Evolutionary conservation across 2,113 vertebrate species (phyloP), one percentile per base, ranked within the genome.

Genomic region (Petrocephalus microphthalmus): DNA sequence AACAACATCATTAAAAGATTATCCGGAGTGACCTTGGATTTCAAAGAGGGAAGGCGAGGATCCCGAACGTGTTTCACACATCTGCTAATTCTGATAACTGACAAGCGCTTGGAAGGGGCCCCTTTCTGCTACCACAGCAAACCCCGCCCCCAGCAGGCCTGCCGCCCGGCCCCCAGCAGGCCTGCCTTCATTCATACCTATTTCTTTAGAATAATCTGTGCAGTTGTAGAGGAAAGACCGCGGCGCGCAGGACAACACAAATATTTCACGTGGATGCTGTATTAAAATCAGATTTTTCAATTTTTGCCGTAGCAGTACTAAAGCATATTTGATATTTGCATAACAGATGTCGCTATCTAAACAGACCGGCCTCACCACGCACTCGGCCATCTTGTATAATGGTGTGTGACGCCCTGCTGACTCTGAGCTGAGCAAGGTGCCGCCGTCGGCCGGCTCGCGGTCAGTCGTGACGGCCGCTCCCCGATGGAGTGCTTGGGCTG

Each of bases 401-500:
- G 29, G 17, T 20, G 0, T 60, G 10, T 57, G 25, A 42, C 57
- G 53, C 47, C 47, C 25, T 51, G 84, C 53, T 86, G 42, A 86
- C 33, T 47, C 42, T 5, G 42, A 54, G 60, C 19, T 29, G 86
- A 49, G 82, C 90, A 84, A 88, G n/a, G 60, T 42, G 71, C 90
- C 56, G 92, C 88, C 37, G 45, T 88, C 67, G 88, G 67, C 71
- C 7, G 49, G 78, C 78, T 57, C 64, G 89, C 78, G 81, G 88
- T 89, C 87, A 90, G 86, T 74, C 87, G 84, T 85, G 88, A 84
- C 37, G 88, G 52, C 89, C 47, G 54, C 37, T 67, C 90, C 90
- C 88, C 90, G 74, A 84, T 78, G 88, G 84, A 88, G 83, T 52
- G 60, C 82, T 78, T 84, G 53, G 92, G 87, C 83, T 86, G 92